Base-by-base conservation (phyloP, 2,888 invertebrate species). In the Aporophyla lueneburgensis region DNA sequence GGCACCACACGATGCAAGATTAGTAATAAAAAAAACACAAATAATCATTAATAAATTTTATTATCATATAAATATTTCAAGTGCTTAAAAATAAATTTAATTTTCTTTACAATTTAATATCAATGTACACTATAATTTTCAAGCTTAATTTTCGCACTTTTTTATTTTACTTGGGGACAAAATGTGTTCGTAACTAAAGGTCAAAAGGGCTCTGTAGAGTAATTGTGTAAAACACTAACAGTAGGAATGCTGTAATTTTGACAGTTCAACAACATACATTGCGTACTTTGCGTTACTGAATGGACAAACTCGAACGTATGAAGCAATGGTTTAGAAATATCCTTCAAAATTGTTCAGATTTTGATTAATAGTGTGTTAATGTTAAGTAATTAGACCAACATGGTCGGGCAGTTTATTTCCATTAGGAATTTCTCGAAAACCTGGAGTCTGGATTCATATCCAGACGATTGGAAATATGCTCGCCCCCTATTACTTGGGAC, bases 81-180 rank as follows among this genome's bases (percentile, higher is more conserved):
- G 83, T 86, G 87, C 83, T 86, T 86, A 76, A 86, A 84, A 86
- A 86, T 85, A 86, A 83, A 83, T 80, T 86, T 86, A 80, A 58
- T 71, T 76, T 80, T 78, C 74, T 85, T 84, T 74, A 56, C 46
- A 24, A 33, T 33, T 58, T 54, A 53, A 71, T 73, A 61, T 78
- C 80, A 80, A 80, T 78, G 33, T 78, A 78, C 73, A 78, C 70
- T 76, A 75, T 61, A 65, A 80, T 77, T 80, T 83, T 71, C 66
- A 84, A 84, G 84, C 84, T 71, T 67, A 19, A 16, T 1, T 62
- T 59, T 61, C 19, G 58, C 62, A 1, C 21, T 58, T 27, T 33
- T 33, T 33, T 33, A 2, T 33, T 7, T 54, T 69, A 83, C 68
- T 80, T 74, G 65, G 33, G 62, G 65, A 80, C 62, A 66, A 79